phyloP scores from a whole-genome alignment of 2,888 invertebrate genomes.

The Digitonthophagus gazella region DNA sequence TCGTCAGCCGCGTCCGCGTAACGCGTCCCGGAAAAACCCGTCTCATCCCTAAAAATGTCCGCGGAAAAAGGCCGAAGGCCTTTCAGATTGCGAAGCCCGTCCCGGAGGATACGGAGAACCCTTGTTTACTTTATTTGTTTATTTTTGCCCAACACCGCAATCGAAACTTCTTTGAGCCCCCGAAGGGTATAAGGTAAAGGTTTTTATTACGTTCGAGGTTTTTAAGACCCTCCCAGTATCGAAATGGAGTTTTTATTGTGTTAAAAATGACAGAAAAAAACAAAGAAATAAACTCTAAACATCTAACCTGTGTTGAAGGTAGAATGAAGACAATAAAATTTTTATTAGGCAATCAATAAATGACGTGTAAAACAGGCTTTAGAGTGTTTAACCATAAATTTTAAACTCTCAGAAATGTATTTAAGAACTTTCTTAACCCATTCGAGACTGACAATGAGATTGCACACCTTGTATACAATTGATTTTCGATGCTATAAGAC shows the following conservation, averaged over 20 bases:
- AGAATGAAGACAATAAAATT: too few relatives aligned
- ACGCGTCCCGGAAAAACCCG: not conserved
- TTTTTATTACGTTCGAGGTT: conserved; percentile 13
- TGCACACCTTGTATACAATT: too few relatives aligned
- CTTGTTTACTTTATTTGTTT: not conserved
- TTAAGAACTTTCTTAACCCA: too few relatives aligned
- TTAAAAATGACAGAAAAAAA: not conserved
- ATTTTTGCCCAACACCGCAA: not conserved
- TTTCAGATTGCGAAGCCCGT: not conserved
- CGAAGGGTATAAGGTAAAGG: not conserved
- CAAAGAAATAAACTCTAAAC: not conserved
- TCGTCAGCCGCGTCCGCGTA: too few relatives aligned
- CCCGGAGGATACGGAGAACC: not conserved
- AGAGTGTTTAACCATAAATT: too few relatives aligned
- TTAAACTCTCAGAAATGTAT: too few relatives aligned
- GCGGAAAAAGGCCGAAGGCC: not conserved
- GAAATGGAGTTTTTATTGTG: conserved; percentile 8
- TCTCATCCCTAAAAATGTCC: not conserved
- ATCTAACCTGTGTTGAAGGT: too few relatives aligned
- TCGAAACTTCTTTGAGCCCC: not conserved
- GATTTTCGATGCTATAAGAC: too few relatives aligned
- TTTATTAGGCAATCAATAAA: too few relatives aligned
- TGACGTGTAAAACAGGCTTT: too few relatives aligned
- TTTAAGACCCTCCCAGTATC: conserved; percentile 11
- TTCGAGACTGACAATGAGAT: too few relatives aligned